Base-by-base conservation (phyloP, 2,888 invertebrate genomes). In the Lobophora halterata region DNA sequence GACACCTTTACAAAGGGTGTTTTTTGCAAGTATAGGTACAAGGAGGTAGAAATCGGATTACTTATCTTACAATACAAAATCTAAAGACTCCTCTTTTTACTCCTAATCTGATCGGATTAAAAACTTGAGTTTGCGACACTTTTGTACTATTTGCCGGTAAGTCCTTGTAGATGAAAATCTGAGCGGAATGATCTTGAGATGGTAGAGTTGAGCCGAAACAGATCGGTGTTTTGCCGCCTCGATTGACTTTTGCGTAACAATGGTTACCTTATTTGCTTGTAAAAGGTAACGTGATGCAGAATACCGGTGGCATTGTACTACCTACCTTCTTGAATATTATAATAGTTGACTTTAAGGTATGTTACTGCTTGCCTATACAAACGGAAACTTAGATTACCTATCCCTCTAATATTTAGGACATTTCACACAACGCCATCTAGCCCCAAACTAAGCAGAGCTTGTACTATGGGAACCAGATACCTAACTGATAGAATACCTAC, bases 41-140 rank as follows among this genome's bases (percentile, higher is more conserved):
- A 52, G 31, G 34, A 16, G 10, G 19, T 27, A 33, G 14, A 45
- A 46, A 48, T 36, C 31, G 51, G 48, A 53, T 55, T 50, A 53
- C 4, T 27, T n/a, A n/a, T 9, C 3, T 24, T 25, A 51, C 46
- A 49, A 49, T 34, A 30, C 30, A 24, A 19, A 41, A 46, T 50
- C 46, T 34, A 34, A 35, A 35, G 29, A 37, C 25, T 19, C 23
- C 35, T 34, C 29, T 42, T 28, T 35, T 19, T 13, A 27, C 21
- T 27, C 29, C 14, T 44, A 42, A 47, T 51, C 46, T 45, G 39
- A 55, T 55, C 21, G 38, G 52, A 53, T 55, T 46, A 43, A 12
- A 36, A 24, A 35, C 33, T 31, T 17, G 21, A 29, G 42, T 39
- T 23, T 6, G 35, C 24, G 34, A 40, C 46, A 39, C 46, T 36